phyloP scores from a whole-genome alignment of 1,140 invertebrate species.

The Tetranychus urticae region DNA sequence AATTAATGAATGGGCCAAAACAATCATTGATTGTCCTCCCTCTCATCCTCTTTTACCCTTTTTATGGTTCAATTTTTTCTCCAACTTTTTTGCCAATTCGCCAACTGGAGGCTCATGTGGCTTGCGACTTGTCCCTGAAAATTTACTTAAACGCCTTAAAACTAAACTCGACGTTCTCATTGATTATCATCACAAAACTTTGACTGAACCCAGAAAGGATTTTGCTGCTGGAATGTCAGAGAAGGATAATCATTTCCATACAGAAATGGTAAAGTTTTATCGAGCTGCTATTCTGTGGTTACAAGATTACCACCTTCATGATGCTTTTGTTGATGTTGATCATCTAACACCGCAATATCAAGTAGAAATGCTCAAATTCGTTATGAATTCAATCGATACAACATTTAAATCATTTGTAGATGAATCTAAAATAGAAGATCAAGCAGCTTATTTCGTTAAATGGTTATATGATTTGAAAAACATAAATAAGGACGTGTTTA shows the following conservation, averaged over 20 bases:
- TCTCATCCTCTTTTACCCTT: conserved; percentile 3
- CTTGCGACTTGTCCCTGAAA: neutral
- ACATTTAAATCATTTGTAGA: neutral
- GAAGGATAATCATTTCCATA: neutral
- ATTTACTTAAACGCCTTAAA: neutral
- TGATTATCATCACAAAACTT: conserved; percentile 4
- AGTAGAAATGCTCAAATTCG: conserved; percentile 5
- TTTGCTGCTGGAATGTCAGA: neutral
- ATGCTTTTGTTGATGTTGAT: conserved; percentile 7
- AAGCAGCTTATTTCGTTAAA: neutral
- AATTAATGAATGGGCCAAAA: conserved; percentile 7
- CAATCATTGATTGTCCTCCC: neutral
- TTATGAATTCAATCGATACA: neutral
- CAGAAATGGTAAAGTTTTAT: conserved; percentile 1
- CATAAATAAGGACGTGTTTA: neutral
- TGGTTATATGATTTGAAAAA: conserved; percentile 1
- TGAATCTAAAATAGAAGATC: neutral
- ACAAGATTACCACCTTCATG: conserved; percentile 5
- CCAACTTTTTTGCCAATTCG: conserved; percentile 3
- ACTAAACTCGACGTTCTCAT: conserved; percentile 1
- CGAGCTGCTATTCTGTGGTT: conserved; percentile 7
- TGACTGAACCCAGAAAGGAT: neutral
- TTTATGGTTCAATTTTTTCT: conserved; percentile 8
- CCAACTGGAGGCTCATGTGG: conserved; percentile 3
- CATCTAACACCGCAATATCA: conserved; percentile 6